phyloP scores from a whole-genome alignment of 2,113 vertebrate genomes.

The Telmatochromis sp. region DNA sequence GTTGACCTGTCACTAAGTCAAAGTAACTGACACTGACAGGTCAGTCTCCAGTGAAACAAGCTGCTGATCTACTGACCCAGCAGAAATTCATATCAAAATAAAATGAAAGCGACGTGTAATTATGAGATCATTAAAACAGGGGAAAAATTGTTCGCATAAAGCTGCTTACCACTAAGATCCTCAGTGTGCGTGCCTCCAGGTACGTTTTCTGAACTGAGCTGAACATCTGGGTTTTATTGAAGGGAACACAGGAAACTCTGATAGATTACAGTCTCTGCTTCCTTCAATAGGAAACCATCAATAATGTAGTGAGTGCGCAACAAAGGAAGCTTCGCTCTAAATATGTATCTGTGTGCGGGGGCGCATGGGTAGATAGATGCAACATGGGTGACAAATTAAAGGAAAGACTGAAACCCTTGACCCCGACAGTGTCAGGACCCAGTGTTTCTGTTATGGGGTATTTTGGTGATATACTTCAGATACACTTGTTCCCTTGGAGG shows the following conservation, averaged over 20 bases:
- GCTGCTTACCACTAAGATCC: slow-evolving; percentile 4
- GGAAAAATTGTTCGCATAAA: not conserved
- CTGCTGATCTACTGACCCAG: not conserved
- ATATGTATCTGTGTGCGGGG: not conserved
- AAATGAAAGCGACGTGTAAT: not conserved
- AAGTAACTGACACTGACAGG: slow-evolving; percentile 24
- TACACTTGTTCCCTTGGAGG: not conserved
- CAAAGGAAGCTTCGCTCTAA: slow-evolving; percentile 23
- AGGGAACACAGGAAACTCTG: slow-evolving; percentile 55
- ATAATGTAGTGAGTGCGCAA: slow-evolving; percentile 15
- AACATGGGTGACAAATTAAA: not conserved
- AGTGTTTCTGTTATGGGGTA: not conserved
- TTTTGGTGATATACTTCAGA: not conserved
- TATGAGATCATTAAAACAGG: not conserved
- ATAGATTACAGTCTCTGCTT: slow-evolving; percentile 45
- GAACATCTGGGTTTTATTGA: slow-evolving; percentile 50
- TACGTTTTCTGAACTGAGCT: slow-evolving; percentile 27
- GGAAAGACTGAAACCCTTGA: not conserved
- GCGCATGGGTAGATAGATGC: not conserved
- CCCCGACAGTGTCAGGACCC: not conserved
- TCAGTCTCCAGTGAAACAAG: not conserved
- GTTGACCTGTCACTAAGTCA: slow-evolving; percentile 1
- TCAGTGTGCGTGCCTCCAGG: not conserved
- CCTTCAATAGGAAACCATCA: slow-evolving; percentile 62
- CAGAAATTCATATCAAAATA: not conserved